A percentile compares a stretch with the other conserved stretches of the same genome.
Evolutionary conservation across 2,888 invertebrate genomes (phyloP).

Genomic region (Cremastinae sp.): DNA sequence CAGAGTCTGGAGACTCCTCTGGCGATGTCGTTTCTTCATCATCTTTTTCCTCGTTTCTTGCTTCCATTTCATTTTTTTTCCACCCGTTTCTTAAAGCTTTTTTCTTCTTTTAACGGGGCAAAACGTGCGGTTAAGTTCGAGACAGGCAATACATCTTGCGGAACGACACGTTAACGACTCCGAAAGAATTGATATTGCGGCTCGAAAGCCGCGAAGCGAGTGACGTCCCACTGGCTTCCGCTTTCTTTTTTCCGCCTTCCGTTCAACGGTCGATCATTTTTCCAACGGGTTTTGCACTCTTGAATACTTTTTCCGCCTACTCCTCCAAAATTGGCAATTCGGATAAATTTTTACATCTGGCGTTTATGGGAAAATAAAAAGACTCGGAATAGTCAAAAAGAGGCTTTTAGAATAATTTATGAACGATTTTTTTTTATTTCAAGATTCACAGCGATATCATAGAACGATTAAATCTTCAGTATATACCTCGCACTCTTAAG

Average conservation of each 20-base stretch:
- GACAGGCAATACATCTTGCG: slow-evolving; percentile 52
- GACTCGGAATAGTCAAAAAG: no score
- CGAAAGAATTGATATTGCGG: slow-evolving; percentile 58
- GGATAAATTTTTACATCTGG: not conserved
- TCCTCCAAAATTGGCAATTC: not conserved
- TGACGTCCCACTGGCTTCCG: slow-evolving; percentile 19
- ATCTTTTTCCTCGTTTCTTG: no score
- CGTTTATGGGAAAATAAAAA: no score
- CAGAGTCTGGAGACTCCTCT: no score
- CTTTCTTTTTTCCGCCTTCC: slow-evolving; percentile 2
- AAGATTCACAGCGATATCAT: no score
- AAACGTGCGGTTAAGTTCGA: slow-evolving; percentile 42
- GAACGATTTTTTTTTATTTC: no score
- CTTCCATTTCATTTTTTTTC: no score
- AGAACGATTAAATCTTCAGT: no score
- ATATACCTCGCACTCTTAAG: no score
- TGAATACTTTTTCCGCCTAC: not conserved
- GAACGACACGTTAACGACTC: slow-evolving; percentile 51
- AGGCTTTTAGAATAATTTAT: no score
- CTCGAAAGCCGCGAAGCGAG: slow-evolving; percentile 5
- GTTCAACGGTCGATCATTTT: slow-evolving; percentile 27
- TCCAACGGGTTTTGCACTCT: not conserved
- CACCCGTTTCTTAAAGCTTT: not conserved
- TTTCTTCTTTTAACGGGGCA: slow-evolving; percentile 8
- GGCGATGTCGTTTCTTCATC: no score